Evolutionary conservation across 2,888 invertebrate genomes (phyloP).

Genomic region (Ormyrus pomaceus): DNA sequence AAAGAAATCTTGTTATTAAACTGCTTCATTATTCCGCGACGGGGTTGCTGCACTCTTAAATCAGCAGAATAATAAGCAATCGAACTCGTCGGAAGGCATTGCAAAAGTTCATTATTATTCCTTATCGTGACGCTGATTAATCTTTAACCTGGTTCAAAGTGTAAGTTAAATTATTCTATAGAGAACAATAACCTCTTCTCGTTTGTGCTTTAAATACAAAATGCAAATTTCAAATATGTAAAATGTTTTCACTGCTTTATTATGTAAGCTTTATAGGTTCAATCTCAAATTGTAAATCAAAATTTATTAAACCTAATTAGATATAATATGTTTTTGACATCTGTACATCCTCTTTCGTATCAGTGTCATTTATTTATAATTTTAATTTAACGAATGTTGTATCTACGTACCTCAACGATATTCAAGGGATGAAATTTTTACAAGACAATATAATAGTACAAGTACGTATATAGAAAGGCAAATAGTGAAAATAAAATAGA

Average conservation of each 20-base stretch:
- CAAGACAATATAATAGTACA: slow-evolving; percentile 4
- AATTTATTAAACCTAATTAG: no score
- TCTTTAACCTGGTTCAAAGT: slow-evolving; percentile 42
- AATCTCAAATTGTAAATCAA: no score
- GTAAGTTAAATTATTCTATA: slow-evolving; percentile 3
- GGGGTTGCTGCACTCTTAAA: slow-evolving; percentile 10
- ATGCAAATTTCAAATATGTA: slow-evolving; percentile 7
- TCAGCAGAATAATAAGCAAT: slow-evolving; percentile 37
- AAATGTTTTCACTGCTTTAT: no score
- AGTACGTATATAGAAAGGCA: background rate
- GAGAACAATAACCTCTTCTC: slow-evolving; percentile 31
- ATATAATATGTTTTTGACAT: no score
- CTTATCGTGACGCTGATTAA: slow-evolving; percentile 44
- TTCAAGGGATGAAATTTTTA: slow-evolving; percentile 14
- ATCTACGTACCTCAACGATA: background rate
- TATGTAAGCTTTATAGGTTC: no score
- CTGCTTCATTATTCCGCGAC: background rate
- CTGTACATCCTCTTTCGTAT: no score
- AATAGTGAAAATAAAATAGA: background rate
- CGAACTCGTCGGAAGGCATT: slow-evolving; percentile 27
- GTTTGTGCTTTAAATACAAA: slow-evolving; percentile 20
- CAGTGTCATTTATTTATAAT: no score
- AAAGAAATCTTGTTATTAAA: no score
- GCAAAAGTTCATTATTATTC: slow-evolving; percentile 48
- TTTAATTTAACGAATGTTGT: background rate